Conservation (phyloP, 2,797 vertebrate genomes). For the Sebastes alutus region DNA sequence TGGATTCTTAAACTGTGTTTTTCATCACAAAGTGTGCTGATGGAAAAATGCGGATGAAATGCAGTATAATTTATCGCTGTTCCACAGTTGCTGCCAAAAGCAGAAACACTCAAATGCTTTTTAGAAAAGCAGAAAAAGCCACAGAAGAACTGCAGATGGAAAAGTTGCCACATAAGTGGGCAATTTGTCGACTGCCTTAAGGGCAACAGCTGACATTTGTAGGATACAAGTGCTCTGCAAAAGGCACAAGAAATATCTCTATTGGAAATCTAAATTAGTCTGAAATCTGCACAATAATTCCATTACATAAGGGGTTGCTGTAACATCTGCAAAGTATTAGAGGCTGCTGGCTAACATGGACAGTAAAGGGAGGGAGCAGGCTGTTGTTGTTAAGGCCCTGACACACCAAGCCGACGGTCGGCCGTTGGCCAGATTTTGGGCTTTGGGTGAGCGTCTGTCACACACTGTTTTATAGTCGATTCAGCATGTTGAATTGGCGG, state of each 20-base stretch:
- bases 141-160: not conserved
- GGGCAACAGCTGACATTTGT: constrained; percentile 21
- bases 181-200: constrained; percentile 3
- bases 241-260: constrained; percentile 6
- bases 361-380: not conserved
- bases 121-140: not conserved
- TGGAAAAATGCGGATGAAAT: not conserved
- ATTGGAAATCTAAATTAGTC: not conserved
- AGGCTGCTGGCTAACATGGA: not conserved
- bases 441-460: too few species aligned
- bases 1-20: not conserved
- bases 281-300: constrained; percentile 11
- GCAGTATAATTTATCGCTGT: not conserved
- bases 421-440: too few species aligned
- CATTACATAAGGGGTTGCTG: not conserved
- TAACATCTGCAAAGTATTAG: not conserved
- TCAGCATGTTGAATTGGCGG: too few species aligned
- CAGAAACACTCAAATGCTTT: not conserved
- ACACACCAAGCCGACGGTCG: too few species aligned
- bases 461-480: too few species aligned
- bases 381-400: too few species aligned
- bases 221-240: constrained; percentile 18
- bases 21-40: not conserved
- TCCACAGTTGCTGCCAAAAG: not conserved
- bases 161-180: not conserved